Conservation (phyloP, 2,113 vertebrate species). For the Himantopus leucocephalus region DNA sequence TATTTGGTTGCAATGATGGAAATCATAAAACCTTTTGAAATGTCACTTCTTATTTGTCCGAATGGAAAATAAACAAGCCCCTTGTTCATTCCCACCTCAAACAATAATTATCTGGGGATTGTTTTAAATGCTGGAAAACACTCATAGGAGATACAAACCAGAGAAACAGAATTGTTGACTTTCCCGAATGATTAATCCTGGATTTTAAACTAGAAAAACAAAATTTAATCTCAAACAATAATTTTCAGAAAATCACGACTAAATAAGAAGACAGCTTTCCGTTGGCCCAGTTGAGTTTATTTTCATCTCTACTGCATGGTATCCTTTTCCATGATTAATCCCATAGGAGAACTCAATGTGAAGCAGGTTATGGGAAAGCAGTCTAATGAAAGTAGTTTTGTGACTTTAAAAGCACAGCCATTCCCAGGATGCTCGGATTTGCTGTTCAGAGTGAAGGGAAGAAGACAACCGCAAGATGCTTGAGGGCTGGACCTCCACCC, state of each 20-base stretch:
- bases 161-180: neutral
- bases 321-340: neutral
- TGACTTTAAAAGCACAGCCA: neutral
- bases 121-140: neutral
- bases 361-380: neutral
- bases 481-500: neutral
- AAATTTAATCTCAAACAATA: neutral
- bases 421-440: neutral
- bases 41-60: neutral
- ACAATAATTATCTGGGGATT: neutral
- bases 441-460: neutral
- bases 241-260: neutral
- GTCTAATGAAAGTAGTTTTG: neutral
- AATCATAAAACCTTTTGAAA: neutral
- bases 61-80: neutral
- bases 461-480: fast-evolving
- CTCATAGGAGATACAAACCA: neutral
- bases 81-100: neutral
- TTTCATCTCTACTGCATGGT: neutral
- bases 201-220: neutral
- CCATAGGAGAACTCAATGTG: neutral
- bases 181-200: neutral
- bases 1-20: neutral
- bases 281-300: neutral
- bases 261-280: neutral